Percentiles rank a stretch among this genome's conserved stretches.
phyloP scores from a whole-genome alignment of 2,113 vertebrate genomes.

The Philantomba maxwellii region DNA sequence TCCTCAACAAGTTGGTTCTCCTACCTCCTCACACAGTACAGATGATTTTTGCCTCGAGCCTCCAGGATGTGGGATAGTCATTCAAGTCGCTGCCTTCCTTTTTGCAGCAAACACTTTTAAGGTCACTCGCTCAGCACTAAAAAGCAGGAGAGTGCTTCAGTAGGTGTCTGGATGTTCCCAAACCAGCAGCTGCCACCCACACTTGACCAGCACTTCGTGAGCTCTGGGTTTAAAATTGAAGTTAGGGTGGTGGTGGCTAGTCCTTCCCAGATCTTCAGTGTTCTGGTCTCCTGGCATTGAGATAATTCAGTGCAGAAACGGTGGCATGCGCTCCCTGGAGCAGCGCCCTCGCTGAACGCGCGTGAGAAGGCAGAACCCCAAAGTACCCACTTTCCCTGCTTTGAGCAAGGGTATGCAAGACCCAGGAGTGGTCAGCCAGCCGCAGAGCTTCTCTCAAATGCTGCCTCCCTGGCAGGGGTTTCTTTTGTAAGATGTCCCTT shows the following conservation, averaged over 20 bases:
- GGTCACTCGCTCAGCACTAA: neutral
- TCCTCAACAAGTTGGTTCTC: neutral
- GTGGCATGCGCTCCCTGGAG: accelerated
- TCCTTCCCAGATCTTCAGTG: neutral
- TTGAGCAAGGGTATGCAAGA: neutral
- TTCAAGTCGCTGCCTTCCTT: neutral
- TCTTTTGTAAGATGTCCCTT: neutral
- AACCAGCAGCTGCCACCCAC: neutral
- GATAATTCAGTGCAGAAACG: neutral
- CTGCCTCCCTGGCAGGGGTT: too few species aligned
- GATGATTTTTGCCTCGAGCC: neutral
- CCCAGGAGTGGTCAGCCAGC: neutral
- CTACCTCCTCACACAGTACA: neutral
- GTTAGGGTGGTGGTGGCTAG: neutral
- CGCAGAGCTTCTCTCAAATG: neutral
- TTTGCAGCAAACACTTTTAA: neutral
- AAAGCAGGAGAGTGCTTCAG: neutral
- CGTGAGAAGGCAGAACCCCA: neutral
- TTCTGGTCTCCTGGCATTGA: neutral
- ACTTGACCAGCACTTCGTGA: neutral
- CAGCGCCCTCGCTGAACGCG: too few species aligned
- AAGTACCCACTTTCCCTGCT: neutral
- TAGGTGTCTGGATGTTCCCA: neutral
- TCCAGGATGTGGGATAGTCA: neutral
- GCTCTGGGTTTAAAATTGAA: neutral